phyloP scores from a whole-genome alignment of 2,113 vertebrate species.

The Microtus oregoni region DNA sequence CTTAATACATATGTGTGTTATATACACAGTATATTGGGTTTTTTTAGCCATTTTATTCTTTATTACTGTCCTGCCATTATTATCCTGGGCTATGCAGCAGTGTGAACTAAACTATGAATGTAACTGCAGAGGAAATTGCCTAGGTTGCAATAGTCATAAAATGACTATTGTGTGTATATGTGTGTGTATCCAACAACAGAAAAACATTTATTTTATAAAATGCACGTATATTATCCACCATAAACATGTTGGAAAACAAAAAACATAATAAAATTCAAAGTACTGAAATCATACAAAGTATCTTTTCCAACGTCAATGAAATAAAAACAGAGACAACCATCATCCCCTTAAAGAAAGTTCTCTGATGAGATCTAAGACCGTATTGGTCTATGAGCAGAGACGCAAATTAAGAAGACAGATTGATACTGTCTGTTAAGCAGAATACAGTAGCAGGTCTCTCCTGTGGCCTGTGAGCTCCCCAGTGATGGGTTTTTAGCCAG shows the following conservation, averaged over 20 bases:
- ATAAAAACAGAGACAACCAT: neutral
- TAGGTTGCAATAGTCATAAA: neutral
- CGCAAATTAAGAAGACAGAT: neutral
- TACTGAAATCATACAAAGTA: neutral
- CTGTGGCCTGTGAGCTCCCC: neutral
- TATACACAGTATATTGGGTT: neutral
- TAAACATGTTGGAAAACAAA: neutral
- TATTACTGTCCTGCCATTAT: neutral
- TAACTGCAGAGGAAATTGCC: neutral
- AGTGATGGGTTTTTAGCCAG: neutral
- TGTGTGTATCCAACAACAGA: neutral
- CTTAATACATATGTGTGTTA: neutral
- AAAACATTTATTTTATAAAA: neutral
- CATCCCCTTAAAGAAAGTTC: neutral
- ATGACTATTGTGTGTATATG: neutral
- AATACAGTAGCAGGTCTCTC: neutral
- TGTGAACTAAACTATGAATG: neutral
- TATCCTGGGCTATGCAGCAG: neutral
- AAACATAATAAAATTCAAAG: slow-evolving; percentile 9
- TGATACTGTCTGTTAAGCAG: neutral
- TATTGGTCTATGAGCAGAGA: neutral
- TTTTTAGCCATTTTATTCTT: neutral
- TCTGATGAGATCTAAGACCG: neutral
- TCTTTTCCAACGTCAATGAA: slow-evolving; percentile 52
- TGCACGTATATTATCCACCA: neutral